These are phyloP conservation scores for Erythrocebus patas DNA, from an alignment of 2,113 vertebrate genomes.

Conservation along the genomic window DNA sequence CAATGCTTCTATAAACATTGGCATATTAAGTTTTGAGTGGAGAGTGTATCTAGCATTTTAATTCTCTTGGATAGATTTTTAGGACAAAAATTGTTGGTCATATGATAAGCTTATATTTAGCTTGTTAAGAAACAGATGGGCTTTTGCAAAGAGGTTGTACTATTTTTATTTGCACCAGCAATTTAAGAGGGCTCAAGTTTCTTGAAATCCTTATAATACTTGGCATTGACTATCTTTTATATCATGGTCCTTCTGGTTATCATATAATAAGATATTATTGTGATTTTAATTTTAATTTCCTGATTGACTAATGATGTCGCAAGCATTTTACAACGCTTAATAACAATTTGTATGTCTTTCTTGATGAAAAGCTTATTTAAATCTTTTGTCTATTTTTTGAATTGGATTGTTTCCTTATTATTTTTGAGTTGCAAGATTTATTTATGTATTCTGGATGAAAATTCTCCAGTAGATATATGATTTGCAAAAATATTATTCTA, in stretches of 20 bases:
- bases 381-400: not conserved
- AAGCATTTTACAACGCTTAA: not conserved
- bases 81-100: not conserved
- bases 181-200: not conserved
- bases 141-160: not conserved
- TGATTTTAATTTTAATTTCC: not conserved
- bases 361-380: not conserved
- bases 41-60: not conserved
- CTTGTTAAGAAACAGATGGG: not conserved
- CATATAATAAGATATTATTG: not conserved
- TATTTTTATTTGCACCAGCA: not conserved
- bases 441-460: not conserved
- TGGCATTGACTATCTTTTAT: not conserved
- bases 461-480: not conserved
- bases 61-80: not conserved
- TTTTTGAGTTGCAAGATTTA: not conserved
- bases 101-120: not conserved
- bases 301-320: not conserved
- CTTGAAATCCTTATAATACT: not conserved
- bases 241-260: not conserved
- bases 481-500: not conserved
- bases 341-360: not conserved
- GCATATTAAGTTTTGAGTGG: not conserved
- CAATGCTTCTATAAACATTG: not conserved
- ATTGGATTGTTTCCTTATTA: not conserved